Conservation (phyloP, 2,888 invertebrate species). For the Fragum fragum region DNA sequence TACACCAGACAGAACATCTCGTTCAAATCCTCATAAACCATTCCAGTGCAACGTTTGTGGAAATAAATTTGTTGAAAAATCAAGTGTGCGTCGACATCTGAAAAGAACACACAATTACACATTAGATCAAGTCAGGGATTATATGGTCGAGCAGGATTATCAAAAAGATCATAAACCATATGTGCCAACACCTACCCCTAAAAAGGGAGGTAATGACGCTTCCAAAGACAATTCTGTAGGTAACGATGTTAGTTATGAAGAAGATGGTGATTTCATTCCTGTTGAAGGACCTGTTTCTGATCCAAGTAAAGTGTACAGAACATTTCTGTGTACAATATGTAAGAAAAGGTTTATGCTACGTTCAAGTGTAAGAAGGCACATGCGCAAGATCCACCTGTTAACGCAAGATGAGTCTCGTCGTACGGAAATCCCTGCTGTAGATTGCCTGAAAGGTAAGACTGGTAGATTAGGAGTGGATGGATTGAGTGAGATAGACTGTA, state of each 20-base stretch:
- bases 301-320: slow-evolving; percentile 18
- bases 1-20: background rate
- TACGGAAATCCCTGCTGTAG: slow-evolving; percentile 27
- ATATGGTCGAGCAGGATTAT: slow-evolving; percentile 54
- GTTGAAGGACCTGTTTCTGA: slow-evolving; percentile 36
- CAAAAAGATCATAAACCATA: slow-evolving; percentile 23
- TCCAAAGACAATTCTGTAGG: background rate
- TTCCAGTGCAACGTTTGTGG: slow-evolving; percentile 57
- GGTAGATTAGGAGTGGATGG: slow-evolving; percentile 28
- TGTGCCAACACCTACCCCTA: background rate
- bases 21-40: slow-evolving; percentile 37
- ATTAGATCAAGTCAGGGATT: slow-evolving; percentile 50
- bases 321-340: slow-evolving; percentile 48
- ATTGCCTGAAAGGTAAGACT: slow-evolving; percentile 25
- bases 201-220: background rate
- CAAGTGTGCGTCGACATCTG: slow-evolving; percentile 60
- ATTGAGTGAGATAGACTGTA: slow-evolving; percentile 36
- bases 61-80: slow-evolving; percentile 54
- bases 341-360: slow-evolving; percentile 34
- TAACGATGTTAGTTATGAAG: slow-evolving; percentile 24
- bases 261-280: slow-evolving; percentile 27
- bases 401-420: slow-evolving; percentile 18
- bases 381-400: slow-evolving; percentile 29
- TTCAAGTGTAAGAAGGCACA: slow-evolving; percentile 39
- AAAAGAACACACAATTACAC: slow-evolving; percentile 56